Evolutionary conservation across 2,888 invertebrate species (phyloP).

Genomic region (Philopedon plagiatum): DNA sequence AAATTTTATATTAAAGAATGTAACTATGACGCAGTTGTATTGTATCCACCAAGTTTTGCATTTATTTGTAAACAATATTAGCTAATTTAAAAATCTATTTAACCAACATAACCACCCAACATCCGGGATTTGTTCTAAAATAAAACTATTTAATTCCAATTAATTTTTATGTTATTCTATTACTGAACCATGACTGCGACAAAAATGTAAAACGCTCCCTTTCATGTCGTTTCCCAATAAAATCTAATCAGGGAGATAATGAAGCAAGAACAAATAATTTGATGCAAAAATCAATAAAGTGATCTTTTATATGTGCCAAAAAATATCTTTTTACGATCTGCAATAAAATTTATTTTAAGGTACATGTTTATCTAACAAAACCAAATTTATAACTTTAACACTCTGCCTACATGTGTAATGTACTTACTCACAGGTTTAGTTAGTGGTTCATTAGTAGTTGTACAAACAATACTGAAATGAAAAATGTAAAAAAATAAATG

Average conservation of each 20-base stretch:
- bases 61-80: not conserved
- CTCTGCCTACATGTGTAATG: constrained; percentile 5
- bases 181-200: not conserved
- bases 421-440: not conserved
- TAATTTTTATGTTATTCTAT: constrained; percentile 1
- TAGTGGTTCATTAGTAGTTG: not conserved
- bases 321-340: not conserved
- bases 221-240: not conserved
- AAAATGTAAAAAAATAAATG: too few species aligned
- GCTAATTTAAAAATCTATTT: constrained; percentile 6
- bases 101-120: constrained; percentile 6
- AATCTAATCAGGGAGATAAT: not conserved
- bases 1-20: too few species aligned
- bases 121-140: constrained; percentile 26
- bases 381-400: constrained; percentile 9
- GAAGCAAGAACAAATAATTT: not conserved
- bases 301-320: constrained; percentile 5
- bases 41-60: too few species aligned
- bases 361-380: constrained; percentile 18
- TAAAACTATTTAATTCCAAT: constrained; percentile 7
- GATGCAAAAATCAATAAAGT: constrained; percentile 2
- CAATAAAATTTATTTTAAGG: constrained; percentile 22
- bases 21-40: too few species aligned
- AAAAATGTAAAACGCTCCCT: not conserved
- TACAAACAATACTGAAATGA: too few species aligned